phyloP scores from a whole-genome alignment of 2,888 invertebrate species.

The Agelastica alni region DNA sequence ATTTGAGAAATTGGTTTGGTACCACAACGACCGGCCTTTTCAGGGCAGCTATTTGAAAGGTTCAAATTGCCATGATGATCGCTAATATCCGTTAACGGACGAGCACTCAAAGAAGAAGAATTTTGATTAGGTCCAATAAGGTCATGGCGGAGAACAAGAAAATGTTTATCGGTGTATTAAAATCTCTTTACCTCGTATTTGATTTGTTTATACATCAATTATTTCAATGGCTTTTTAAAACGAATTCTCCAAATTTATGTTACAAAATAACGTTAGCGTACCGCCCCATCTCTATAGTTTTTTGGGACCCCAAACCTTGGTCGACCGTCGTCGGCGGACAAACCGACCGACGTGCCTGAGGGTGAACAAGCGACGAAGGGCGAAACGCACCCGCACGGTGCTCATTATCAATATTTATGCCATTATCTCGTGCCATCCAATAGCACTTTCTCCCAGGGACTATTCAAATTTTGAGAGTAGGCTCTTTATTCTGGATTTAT shows the following conservation, averaged over 20 bases:
- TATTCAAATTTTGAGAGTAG: constrained; percentile 33
- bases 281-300: constrained; percentile 9
- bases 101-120: too few relatives aligned
- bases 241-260: not conserved
- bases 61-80: too few relatives aligned
- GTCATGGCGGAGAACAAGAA: too few relatives aligned
- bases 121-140: too few relatives aligned
- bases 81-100: too few relatives aligned
- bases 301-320: constrained; percentile 13
- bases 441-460: constrained; percentile 27
- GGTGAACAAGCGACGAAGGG: constrained; percentile 17
- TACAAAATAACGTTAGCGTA: constrained; percentile 4
- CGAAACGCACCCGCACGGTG: constrained; percentile 32
- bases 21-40: too few relatives aligned
- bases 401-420: constrained; percentile 39
- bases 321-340: constrained; percentile 12
- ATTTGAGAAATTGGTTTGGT: too few relatives aligned
- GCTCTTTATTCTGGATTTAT: constrained; percentile 29
- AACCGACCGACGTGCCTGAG: constrained; percentile 13
- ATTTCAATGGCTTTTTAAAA: too few relatives aligned
- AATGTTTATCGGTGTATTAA: too few relatives aligned
- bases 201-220: too few relatives aligned
- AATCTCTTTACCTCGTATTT: too few relatives aligned
- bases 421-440: constrained; percentile 33
- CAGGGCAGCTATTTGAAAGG: too few relatives aligned